Evolutionary conservation across 2,113 vertebrate species (phyloP).

Genomic region (Chaetodon auriga): DNA sequence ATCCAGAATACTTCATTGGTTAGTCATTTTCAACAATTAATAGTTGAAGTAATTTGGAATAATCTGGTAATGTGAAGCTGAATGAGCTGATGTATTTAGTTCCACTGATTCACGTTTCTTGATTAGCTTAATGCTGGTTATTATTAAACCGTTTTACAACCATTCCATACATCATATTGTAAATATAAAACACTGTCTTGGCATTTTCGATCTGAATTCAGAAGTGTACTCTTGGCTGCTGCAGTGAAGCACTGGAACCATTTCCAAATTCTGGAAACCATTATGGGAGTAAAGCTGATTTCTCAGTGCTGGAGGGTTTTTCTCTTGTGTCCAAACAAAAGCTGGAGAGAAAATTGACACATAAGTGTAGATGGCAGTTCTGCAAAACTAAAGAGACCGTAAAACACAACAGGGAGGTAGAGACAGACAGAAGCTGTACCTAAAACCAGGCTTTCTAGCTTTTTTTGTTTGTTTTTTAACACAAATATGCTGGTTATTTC

Average conservation of each 20-base stretch:
- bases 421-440: neutral
- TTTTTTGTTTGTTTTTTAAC: too few relatives aligned
- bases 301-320: neutral
- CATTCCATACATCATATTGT: neutral
- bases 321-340: constrained; percentile 13
- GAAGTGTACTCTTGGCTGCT: neutral
- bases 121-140: too few relatives aligned
- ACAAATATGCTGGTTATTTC: neutral
- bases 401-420: neutral
- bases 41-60: neutral
- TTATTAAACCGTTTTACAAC: neutral
- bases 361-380: neutral
- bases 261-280: constrained; percentile 23
- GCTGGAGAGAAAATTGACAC: neutral
- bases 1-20: neutral
- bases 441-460: neutral
- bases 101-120: neutral
- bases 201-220: neutral
- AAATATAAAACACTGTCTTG: neutral
- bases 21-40: neutral
- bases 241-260: neutral
- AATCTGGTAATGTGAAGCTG: too few relatives aligned
- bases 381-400: neutral
- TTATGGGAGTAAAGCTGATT: neutral
- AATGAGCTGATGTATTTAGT: too few relatives aligned